Evolutionary conservation across 2,113 vertebrate genomes (phyloP), one percentile per base, ranked within the genome.

Genomic region (Hucho hucho): DNA sequence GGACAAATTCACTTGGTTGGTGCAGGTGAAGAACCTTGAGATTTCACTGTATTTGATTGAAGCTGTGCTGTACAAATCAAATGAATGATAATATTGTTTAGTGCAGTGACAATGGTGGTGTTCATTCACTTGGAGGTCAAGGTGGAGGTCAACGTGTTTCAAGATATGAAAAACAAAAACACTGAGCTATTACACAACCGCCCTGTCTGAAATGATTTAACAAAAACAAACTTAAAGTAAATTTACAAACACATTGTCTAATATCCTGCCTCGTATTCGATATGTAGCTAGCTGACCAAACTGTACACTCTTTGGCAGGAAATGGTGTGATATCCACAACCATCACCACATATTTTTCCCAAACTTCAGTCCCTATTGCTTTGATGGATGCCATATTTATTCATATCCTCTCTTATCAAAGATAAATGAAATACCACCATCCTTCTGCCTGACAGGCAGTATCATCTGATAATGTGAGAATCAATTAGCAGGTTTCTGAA

Each of bases 1-100:
- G 83, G 81, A 87, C 83, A 70, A 80, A 87, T 81, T 81, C 78
- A 79, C 37, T 66, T 74, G 43, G 63, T 65, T 63, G 66, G 24
- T 63, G 81, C 68, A 14, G 16, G 49, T 18, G 49, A 53, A 53
- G 14, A 18, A 53, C 12, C 49, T 18, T 53, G 49, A 18, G 1
- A 53, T 53, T 18, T 53, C 49, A 53, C 14, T 53, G 49, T 53
- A 53, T 16, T 18, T 53, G 49, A 18, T 18, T 18, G 49, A 53
- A 1, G 16, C 49, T 18, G 14, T 18, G 14, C 49, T 14, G 49
- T 18, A 53, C 13, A 53, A 53, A 53, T 53, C 16, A 16, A 53
- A 53, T 53, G 14, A 53, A 18, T 53, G 3, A 5, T 18, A 16
- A 53, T 74, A 79, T 79, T 46, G 16, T 29, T 46, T 18, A 69